phyloP scores from a whole-genome alignment of 2,113 vertebrate species.

The Hemiscyllium ocellatum region DNA sequence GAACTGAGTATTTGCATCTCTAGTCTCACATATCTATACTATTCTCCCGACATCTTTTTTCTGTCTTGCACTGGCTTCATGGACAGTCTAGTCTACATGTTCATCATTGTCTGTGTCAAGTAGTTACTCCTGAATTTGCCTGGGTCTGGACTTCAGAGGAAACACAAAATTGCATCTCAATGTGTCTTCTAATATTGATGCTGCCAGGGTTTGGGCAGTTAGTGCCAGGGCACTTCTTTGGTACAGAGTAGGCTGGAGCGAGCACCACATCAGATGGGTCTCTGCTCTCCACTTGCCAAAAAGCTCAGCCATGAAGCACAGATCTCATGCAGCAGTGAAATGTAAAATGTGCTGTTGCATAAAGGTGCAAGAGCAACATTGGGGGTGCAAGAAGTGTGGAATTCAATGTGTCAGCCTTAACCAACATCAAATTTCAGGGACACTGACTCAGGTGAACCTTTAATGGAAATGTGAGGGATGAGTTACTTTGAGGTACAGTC shows the following conservation, averaged over 20 bases:
- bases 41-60: not conserved
- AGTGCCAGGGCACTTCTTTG: not conserved
- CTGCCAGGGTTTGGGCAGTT: not conserved
- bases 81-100: not conserved
- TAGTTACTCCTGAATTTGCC: not conserved
- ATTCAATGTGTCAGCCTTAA: too few species aligned
- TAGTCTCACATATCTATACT: not conserved
- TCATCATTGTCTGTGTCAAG: not conserved
- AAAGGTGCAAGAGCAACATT: too few species aligned
- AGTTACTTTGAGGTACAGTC: too few species aligned
- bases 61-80: not conserved
- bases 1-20: too few species aligned
- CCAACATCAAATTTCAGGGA: too few species aligned
- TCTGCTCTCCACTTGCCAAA: not conserved
- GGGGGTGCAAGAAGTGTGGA: too few species aligned
- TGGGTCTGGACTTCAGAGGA: not conserved
- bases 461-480: too few species aligned
- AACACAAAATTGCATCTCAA: not conserved
- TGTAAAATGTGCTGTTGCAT: too few species aligned
- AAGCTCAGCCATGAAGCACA: not conserved
- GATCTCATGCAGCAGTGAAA: too few species aligned
- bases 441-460: too few species aligned
- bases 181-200: not conserved
- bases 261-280: not conserved
- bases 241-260: not conserved